Conservation (phyloP, 2,888 invertebrate genomes). For the Oconnorella tubifera region DNA sequence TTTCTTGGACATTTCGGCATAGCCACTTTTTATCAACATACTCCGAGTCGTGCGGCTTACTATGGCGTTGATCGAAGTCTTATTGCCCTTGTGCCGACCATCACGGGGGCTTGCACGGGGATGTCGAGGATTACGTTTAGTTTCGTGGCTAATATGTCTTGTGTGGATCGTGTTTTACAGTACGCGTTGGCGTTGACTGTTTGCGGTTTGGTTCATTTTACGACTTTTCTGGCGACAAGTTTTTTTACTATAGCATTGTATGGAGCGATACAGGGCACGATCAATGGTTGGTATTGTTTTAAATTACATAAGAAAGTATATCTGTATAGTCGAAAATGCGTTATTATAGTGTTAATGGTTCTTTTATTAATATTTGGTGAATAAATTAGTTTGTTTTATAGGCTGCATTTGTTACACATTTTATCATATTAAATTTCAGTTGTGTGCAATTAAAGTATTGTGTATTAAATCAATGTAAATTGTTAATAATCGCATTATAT, state of each 20-base stretch:
- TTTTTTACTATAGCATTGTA: constrained; percentile 20
- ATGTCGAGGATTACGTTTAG: constrained; percentile 20
- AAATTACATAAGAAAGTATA: not conserved
- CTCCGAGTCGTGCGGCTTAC: constrained; percentile 21
- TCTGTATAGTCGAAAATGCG: not conserved
- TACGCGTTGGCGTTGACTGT: constrained; percentile 18
- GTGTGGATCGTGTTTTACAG: constrained; percentile 21
- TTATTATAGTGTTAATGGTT: not conserved
- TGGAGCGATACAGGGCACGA: constrained; percentile 5
- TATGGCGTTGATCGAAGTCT: constrained; percentile 18
- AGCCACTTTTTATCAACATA: constrained; percentile 27
- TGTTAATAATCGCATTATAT: too few relatives aligned
- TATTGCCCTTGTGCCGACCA: constrained; percentile 30
- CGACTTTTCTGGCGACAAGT: constrained; percentile 20
- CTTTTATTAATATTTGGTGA: too few relatives aligned
- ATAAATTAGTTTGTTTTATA: too few relatives aligned
- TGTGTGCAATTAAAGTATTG: too few relatives aligned
- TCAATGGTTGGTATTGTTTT: constrained; percentile 3
- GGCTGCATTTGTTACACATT: too few relatives aligned
- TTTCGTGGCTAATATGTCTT: constrained; percentile 21
- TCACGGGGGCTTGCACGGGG: constrained; percentile 25
- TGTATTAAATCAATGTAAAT: too few relatives aligned
- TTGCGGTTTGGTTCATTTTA: constrained; percentile 17
- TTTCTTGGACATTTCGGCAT: constrained; percentile 26
- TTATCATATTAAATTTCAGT: too few relatives aligned